Evolutionary conservation across 2,888 invertebrate genomes (phyloP), one percentile per base, ranked within the genome.

Genomic region (Cryptocheilus praepositus): DNA sequence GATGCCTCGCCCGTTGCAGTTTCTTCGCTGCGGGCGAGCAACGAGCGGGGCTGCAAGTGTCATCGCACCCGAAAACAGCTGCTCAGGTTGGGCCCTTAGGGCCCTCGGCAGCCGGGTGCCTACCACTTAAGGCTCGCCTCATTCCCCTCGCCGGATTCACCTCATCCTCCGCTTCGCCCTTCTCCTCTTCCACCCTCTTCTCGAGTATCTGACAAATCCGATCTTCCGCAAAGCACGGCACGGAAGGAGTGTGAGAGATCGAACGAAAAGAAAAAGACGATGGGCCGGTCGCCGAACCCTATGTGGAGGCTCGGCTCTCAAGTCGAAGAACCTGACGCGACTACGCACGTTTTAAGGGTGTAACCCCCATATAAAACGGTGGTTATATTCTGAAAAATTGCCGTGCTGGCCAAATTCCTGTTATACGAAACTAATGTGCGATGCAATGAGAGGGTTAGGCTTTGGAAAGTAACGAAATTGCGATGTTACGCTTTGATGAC

Each of bases 11-110:
- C 28, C 49, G 49, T 49, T 49, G 49, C 51, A 43, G 36, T 66
- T 61, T 45, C 54, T 44, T 68, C 64, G 22, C 45, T 57, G 64
- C 64, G 64, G 57, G 22, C 21, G 36, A 36, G 36, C 8, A 11
- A 1, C 11, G 36, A 11, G 36, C 61, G 56, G 56, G 21, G 36
- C 68, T 67, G 69, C 71, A 81, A 84, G 82, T 83, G 84, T 84
- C 84, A 81, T 83, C 84, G 84, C 81, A 83, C 82, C 78, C 81
- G 67, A 83, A 83, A 84, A 84, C 84, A 84, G 84, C 83, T 84
- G 84, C 84, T 80, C 73, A 54, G 61, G 18, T 60, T 59, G 66
- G 71, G 73, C 80, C 82, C 77, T 76, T 73, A 62, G 79, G 81
- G 74, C 75, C 79, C 73, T 74, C 70, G 75, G 76, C 76, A 74